Conservation (phyloP, 2,113 vertebrate genomes). For the Pao palembangensis region DNA sequence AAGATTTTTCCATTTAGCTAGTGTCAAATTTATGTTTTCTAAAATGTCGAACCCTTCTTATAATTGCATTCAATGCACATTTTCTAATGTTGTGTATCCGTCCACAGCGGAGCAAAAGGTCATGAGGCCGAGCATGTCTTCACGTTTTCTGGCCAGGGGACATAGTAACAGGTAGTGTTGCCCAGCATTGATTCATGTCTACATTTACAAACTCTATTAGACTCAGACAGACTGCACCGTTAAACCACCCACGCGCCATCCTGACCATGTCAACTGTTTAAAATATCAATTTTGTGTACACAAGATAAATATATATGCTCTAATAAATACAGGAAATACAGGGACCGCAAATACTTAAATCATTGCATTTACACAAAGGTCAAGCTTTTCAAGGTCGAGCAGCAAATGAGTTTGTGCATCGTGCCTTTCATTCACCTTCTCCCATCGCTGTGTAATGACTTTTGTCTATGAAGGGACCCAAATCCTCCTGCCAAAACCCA, state of each 20-base stretch:
- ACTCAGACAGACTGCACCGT: slow-evolving; percentile 22
- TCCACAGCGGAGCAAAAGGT: slow-evolving; percentile 74
- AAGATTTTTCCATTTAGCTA: too few species aligned
- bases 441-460: neutral
- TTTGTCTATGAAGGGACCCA: slow-evolving; percentile 20
- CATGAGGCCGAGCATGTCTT: slow-evolving; percentile 82
- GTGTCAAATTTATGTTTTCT: neutral
- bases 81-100: neutral
- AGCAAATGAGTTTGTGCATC: neutral
- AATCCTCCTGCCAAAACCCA: slow-evolving; percentile 40
- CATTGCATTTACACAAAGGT: neutral
- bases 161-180: slow-evolving; percentile 64
- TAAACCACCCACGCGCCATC: slow-evolving; percentile 30
- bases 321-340: too few species aligned
- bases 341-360: neutral
- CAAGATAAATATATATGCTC: too few species aligned
- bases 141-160: slow-evolving; percentile 82
- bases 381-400: too few species aligned
- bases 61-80: neutral
- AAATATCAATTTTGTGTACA: slow-evolving; percentile 1
- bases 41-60: neutral
- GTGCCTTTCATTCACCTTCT: neutral
- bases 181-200: slow-evolving; percentile 26
- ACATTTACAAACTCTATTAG: slow-evolving; percentile 35
- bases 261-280: slow-evolving; percentile 8